A percentile compares a stretch with the other conserved stretches of the same genome.
Conservation (phyloP, 2,797 vertebrate species). For the Pipistrellus kuhlii region DNA sequence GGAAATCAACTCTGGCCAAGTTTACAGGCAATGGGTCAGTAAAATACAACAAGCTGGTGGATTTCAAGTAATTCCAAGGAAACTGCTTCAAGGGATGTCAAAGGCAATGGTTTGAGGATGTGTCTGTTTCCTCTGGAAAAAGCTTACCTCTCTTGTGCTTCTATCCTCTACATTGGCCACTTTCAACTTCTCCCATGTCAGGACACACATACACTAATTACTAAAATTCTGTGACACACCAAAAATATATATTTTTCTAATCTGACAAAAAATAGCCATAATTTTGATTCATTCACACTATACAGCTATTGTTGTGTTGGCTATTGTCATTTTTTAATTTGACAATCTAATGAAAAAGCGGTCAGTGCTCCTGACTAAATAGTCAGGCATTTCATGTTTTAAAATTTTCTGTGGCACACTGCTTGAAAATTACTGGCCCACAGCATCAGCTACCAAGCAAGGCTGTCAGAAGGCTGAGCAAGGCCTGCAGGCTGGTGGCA, state of each 20-base stretch:
- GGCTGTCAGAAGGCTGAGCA: background rate
- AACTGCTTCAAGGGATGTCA: conserved; percentile 67
- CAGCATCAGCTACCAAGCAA: background rate
- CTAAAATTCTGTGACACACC: background rate
- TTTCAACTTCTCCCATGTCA: background rate
- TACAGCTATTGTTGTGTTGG: too few relatives aligned
- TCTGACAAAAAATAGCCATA: too few relatives aligned
- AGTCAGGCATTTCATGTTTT: background rate
- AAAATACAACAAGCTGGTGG: background rate
- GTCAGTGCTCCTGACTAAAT: too few relatives aligned
- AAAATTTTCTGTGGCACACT: too few relatives aligned
- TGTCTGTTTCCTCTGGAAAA: conserved; percentile 70
- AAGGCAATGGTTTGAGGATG: conserved; percentile 61
- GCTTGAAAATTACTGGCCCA: background rate
- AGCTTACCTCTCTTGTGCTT: background rate
- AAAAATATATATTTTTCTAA: too few relatives aligned
- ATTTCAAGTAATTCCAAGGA: conserved; percentile 76
- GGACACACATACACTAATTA: background rate
- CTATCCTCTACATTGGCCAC: background rate
- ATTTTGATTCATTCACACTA: too few relatives aligned
- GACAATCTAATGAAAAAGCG: too few relatives aligned
- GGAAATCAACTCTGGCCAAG: conserved; percentile 31
- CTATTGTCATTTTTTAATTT: too few relatives aligned
- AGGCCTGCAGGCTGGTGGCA: background rate
- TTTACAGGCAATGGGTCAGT: conserved; percentile 39